phyloP scores from a whole-genome alignment of 2,888 invertebrate species.

The Trichogramma dendrolimi region DNA sequence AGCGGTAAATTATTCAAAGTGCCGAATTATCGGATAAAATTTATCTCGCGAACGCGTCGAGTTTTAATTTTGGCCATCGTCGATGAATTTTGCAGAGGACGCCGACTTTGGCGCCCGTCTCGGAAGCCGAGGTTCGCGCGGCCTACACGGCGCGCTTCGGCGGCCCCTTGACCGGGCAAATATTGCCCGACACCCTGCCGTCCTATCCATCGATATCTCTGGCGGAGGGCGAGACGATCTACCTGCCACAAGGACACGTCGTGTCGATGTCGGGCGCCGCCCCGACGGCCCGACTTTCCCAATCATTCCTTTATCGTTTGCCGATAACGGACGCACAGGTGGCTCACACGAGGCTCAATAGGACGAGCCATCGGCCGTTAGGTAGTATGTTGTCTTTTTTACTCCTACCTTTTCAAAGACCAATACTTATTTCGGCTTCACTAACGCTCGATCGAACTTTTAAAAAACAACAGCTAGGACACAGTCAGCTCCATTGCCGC shows the following conservation, averaged over 20 bases:
- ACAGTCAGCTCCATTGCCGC: slow-evolving; percentile 86
- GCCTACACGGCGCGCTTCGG: slow-evolving; percentile 66
- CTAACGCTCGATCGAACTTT: slow-evolving; percentile 1
- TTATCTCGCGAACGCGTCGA: too few species aligned
- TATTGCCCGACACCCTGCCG: slow-evolving; percentile 65
- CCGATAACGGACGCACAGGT: slow-evolving; percentile 66
- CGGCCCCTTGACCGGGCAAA: slow-evolving; percentile 63
- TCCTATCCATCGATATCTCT: slow-evolving; percentile 67
- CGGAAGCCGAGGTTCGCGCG: slow-evolving; percentile 75
- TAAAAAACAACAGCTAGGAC: slow-evolving; percentile 65
- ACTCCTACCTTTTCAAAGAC: slow-evolving; percentile 17
- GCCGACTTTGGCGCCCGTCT: slow-evolving; percentile 59
- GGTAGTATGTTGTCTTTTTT: slow-evolving; percentile 45
- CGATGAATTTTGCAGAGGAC: slow-evolving; percentile 46
- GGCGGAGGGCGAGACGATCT: slow-evolving; percentile 42
- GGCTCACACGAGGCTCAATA: slow-evolving; percentile 66
- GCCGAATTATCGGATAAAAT: too few species aligned
- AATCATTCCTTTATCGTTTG: slow-evolving; percentile 37
- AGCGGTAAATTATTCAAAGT: slow-evolving; percentile 40
- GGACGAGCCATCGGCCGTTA: slow-evolving; percentile 62
- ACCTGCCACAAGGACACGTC: slow-evolving; percentile 5
- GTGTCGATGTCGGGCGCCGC: neutral
- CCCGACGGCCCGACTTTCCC: neutral
- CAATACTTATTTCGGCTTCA: slow-evolving; percentile 3
- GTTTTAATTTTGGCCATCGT: too few species aligned